These are phyloP conservation scores for Rotaria sp. DNA, from an alignment of 2,888 invertebrate genomes.

Conservation along the genomic window DNA sequence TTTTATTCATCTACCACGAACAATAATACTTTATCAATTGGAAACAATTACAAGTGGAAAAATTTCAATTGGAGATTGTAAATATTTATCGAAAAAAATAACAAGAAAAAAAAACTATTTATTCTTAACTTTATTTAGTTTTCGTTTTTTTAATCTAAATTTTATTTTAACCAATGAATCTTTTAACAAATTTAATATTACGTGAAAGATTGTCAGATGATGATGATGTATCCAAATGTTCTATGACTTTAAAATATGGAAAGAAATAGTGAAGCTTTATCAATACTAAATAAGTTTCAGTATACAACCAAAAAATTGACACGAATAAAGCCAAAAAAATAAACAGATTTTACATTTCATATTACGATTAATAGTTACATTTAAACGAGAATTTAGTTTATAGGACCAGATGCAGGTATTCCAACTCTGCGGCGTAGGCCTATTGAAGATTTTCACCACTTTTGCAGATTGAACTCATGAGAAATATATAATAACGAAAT, in stretches of 20 bases:
- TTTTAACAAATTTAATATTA: slow-evolving; percentile 69
- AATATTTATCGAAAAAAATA: no score
- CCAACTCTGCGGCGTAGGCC: no score
- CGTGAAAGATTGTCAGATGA: slow-evolving; percentile 76
- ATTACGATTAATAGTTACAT: no score
- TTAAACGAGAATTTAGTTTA: no score
- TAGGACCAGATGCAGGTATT: no score
- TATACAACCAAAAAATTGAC: slow-evolving; percentile 50
- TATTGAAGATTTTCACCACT: no score
- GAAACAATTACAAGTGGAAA: slow-evolving; percentile 2
- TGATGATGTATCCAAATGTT: slow-evolving; percentile 76
- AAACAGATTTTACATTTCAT: slow-evolving; percentile 31
- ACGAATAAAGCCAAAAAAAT: slow-evolving; percentile 49
- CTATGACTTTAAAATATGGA: slow-evolving; percentile 75
- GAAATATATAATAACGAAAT: slow-evolving; percentile 57
- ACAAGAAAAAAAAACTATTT: no score
- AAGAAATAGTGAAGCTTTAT: slow-evolving; percentile 72
- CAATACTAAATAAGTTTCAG: slow-evolving; percentile 59
- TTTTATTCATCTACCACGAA: neutral
- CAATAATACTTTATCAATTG: slow-evolving; percentile 3
- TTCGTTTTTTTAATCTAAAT: neutral
- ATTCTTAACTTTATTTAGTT: neutral
- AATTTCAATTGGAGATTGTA: slow-evolving; percentile 26
- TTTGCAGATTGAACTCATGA: no score
- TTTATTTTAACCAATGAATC: slow-evolving; percentile 67